phyloP scores from a whole-genome alignment of 1,140 invertebrate genomes.

The Drosophila pectinifera region DNA sequence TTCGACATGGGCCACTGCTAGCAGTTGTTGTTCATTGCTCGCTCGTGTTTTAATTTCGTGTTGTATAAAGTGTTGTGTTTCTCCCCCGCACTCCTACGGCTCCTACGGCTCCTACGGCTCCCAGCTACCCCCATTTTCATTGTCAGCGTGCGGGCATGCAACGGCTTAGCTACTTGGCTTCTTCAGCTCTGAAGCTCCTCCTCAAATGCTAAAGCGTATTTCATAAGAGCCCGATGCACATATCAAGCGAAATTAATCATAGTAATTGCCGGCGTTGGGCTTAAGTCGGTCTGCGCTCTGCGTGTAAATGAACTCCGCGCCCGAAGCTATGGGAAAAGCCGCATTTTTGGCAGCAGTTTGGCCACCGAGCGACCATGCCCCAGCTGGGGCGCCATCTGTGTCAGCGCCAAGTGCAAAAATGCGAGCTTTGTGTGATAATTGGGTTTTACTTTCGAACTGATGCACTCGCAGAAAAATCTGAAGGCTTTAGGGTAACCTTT shows the following conservation, averaged over 20 bases:
- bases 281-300: conserved; percentile 52
- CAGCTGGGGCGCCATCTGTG: conserved; percentile 68
- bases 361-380: conserved; percentile 34
- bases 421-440: conserved; percentile 64
- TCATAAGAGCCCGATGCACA: conserved; percentile 62
- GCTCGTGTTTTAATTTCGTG: conserved; percentile 83
- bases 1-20: conserved; percentile 76
- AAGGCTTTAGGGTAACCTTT: too few species aligned
- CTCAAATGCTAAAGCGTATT: conserved; percentile 76
- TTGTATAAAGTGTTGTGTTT: conserved; percentile 69
- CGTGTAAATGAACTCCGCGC: conserved; percentile 77
- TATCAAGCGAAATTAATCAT: conserved; percentile 73
- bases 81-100: not conserved
- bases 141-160: conserved; percentile 82
- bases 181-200: conserved; percentile 42
- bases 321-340: conserved; percentile 64
- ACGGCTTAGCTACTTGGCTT: conserved; percentile 45
- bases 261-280: conserved; percentile 55
- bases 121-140: conserved; percentile 51
- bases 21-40: conserved; percentile 59
- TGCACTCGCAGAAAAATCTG: too few species aligned
- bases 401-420: conserved; percentile 74
- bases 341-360: conserved; percentile 69
- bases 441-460: conserved; percentile 59
- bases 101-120: conserved; percentile 2